Percentiles rank a stretch among this genome's conserved stretches.
Evolutionary conservation across 64 coral and sea anemone species (phyloP).

Genomic region (Pocillopora damicornis): DNA sequence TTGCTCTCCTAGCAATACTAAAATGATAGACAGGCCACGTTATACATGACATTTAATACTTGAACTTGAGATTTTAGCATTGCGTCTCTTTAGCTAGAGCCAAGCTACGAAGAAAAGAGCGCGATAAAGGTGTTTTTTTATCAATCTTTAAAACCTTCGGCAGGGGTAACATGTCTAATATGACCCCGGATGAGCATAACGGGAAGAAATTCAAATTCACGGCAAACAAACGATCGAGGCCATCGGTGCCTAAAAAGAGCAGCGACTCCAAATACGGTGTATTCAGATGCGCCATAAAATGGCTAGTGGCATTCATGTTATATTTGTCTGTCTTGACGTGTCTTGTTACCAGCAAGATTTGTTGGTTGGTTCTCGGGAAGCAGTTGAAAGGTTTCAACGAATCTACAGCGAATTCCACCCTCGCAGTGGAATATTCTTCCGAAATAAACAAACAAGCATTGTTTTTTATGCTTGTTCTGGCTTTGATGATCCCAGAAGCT

Average conservation of each 20-base stretch:
- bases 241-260: too few species aligned
- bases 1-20: not conserved
- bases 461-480: slow-evolving; percentile 66
- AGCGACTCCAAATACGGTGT: not conserved
- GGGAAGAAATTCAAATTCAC: too few species aligned
- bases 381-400: not conserved
- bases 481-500: slow-evolving; percentile 70
- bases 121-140: too few species aligned
- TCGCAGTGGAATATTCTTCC: not conserved
- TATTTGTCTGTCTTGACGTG: not conserved
- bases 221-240: too few species aligned
- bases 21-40: too few species aligned
- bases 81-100: too few species aligned
- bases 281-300: slow-evolving; percentile 14
- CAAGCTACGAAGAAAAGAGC: too few species aligned
- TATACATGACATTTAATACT: too few species aligned
- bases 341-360: slow-evolving; percentile 38
- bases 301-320: not conserved
- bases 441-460: slow-evolving; percentile 45
- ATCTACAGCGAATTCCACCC: not conserved
- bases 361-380: slow-evolving; percentile 26
- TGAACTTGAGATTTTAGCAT: too few species aligned
- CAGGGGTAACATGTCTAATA: too few species aligned
- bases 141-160: too few species aligned
- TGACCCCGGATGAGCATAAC: too few species aligned